Percentiles rank a stretch among this genome's conserved stretches.
Evolutionary conservation across 2,888 invertebrate genomes (phyloP).

Genomic region (Andrena haemorrhoa): DNA sequence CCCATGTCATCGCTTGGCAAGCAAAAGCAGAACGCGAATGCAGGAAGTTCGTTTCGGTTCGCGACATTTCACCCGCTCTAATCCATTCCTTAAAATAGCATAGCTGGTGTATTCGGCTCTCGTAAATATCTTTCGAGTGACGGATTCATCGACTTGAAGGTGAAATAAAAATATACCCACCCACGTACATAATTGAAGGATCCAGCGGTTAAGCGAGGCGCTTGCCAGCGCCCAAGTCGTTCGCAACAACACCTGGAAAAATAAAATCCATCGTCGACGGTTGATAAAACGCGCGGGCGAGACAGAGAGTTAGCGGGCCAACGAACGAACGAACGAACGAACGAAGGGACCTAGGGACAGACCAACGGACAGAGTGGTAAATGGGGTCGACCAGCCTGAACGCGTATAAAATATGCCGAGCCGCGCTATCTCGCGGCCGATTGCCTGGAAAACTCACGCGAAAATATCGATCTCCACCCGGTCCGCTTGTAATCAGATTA

Average conservation of each 20-base stretch:
- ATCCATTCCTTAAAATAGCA: constrained; percentile 43
- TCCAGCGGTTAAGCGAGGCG: not conserved
- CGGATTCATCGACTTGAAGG: not conserved
- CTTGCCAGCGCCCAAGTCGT: not conserved
- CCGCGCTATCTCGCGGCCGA: constrained; percentile 80
- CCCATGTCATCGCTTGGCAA: not conserved
- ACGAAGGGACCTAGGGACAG: constrained; percentile 46
- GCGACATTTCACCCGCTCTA: constrained; percentile 32
- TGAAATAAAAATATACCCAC: too few relatives aligned
- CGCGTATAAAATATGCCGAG: constrained; percentile 80
- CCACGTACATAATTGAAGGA: not conserved
- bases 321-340: constrained; percentile 54
- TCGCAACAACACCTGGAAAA: not conserved
- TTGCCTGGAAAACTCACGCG: constrained; percentile 83
- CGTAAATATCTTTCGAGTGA: constrained; percentile 53
- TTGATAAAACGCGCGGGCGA: constrained; percentile 57
- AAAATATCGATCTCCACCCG: constrained; percentile 80
- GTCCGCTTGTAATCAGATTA: constrained; percentile 78
- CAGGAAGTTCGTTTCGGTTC: constrained; percentile 8
- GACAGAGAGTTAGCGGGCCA: not conserved
- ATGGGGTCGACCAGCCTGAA: constrained; percentile 75
- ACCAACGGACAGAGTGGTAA: constrained; percentile 68
- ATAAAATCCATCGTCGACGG: constrained; percentile 39
- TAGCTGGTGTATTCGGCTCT: constrained; percentile 4
- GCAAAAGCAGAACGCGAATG: not conserved